Conservation (phyloP, 2,113 vertebrate genomes). For the Cynopterus brachyotis region DNA sequence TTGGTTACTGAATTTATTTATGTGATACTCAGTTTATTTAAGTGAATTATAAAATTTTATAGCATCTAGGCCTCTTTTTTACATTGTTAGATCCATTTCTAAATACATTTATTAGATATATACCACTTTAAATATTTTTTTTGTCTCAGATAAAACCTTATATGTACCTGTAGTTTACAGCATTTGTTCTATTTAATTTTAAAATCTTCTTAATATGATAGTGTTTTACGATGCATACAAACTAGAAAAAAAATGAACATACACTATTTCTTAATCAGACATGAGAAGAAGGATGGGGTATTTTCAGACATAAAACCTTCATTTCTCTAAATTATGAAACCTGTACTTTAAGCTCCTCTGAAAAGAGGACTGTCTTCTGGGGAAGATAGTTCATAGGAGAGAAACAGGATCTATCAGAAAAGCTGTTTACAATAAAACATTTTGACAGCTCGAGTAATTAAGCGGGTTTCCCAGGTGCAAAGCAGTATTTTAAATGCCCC, state of each 20-base stretch:
- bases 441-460: conserved; percentile 85
- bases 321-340: conserved; percentile 80
- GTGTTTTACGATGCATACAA: conserved; percentile 78
- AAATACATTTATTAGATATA: not conserved
- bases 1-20: not conserved
- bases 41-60: conserved; percentile 24
- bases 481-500: conserved; percentile 80
- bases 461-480: conserved; percentile 84
- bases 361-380: conserved; percentile 77
- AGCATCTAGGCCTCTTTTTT: not conserved
- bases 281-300: conserved; percentile 77
- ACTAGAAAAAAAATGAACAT: conserved; percentile 66
- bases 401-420: conserved; percentile 81
- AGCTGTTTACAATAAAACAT: conserved; percentile 83
- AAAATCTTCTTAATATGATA: conserved; percentile 65
- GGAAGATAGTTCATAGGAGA: conserved; percentile 74
- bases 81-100: not conserved
- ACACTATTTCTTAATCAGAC: conserved; percentile 72
- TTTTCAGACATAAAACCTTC: conserved; percentile 83
- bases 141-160: conserved; percentile 26
- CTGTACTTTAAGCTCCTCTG: conserved; percentile 72
- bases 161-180: conserved; percentile 7
- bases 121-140: not conserved
- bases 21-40: not conserved
- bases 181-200: conserved; percentile 75